A percentile compares a stretch with the other conserved stretches of the same genome.
Evolutionary conservation across 2,797 vertebrate species (phyloP).

Genomic region (Apodemus agrarius): DNA sequence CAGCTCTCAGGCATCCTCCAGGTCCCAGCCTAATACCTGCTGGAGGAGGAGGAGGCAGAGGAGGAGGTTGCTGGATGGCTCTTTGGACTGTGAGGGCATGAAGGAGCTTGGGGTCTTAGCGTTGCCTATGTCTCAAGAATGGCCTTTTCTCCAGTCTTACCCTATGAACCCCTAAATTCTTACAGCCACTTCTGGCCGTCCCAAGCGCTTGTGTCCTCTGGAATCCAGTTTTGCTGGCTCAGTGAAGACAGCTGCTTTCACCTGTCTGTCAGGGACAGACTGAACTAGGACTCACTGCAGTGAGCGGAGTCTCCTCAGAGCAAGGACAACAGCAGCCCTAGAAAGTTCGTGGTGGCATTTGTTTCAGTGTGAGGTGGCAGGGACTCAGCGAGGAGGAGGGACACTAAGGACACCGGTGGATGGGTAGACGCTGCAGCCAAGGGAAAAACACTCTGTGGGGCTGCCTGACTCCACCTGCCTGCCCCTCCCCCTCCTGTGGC

Average conservation of each 20-base stretch:
- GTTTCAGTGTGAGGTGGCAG: not conserved
- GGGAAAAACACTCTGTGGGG: not conserved
- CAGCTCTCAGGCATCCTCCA: not conserved
- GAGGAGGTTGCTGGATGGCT: not conserved
- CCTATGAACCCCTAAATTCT: not conserved
- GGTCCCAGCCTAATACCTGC: not conserved
- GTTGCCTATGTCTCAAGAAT: not conserved
- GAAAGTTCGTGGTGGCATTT: not conserved
- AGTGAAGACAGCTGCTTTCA: not conserved
- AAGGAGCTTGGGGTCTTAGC: not conserved
- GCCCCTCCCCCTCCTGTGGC: slow-evolving; percentile 41
- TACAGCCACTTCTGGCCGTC: not conserved
- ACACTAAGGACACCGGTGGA: not conserved
- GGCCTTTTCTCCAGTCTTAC: not conserved
- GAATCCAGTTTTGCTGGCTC: not conserved
- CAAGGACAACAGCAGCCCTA: not conserved
- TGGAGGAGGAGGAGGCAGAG: not conserved
- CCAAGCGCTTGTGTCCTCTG: not conserved
- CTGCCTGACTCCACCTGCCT: slow-evolving; percentile 42
- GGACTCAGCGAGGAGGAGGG: not conserved
- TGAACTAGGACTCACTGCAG: not conserved
- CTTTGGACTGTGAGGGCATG: not conserved
- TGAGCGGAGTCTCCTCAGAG: not conserved
- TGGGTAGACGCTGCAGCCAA: slow-evolving; percentile 36
- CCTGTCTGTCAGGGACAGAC: not conserved